phyloP scores from a whole-genome alignment of 1,140 invertebrate genomes.

The Papilio xuthus region DNA sequence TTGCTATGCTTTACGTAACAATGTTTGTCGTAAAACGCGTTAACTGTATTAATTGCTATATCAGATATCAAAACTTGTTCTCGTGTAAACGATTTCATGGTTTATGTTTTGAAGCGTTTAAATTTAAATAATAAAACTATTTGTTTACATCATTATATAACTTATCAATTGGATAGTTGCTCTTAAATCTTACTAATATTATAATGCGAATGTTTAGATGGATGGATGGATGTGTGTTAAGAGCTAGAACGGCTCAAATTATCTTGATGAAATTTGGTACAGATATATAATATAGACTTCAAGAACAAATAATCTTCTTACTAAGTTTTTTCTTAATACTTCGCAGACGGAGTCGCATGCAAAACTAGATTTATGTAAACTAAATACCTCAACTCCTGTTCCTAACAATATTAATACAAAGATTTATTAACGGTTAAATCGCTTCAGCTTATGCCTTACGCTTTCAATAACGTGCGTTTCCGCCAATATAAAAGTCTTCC shows the following conservation, averaged over 20 bases:
- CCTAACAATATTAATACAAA: no score
- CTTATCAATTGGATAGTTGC: not conserved
- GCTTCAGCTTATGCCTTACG: slow-evolving; percentile 44
- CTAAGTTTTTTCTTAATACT: no score
- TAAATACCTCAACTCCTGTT: no score
- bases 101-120: not conserved
- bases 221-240: no score
- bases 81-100: not conserved
- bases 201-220: no score
- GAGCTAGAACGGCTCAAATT: no score
- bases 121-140: not conserved
- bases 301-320: no score
- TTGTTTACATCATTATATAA: not conserved
- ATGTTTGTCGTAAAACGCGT: not conserved
- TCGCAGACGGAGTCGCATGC: no score
- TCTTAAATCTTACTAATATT: no score
- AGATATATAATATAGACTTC: no score
- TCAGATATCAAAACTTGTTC: not conserved
- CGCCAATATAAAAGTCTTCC: slow-evolving; percentile 56
- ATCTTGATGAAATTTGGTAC: no score
- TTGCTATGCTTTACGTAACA: not conserved
- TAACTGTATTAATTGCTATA: slow-evolving; percentile 5
- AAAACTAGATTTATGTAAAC: no score
- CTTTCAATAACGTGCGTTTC: slow-evolving; percentile 55
- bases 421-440: not conserved